Evolutionary conservation across 2,797 vertebrate species (phyloP).

Genomic region (Clarias platycephalus): DNA sequence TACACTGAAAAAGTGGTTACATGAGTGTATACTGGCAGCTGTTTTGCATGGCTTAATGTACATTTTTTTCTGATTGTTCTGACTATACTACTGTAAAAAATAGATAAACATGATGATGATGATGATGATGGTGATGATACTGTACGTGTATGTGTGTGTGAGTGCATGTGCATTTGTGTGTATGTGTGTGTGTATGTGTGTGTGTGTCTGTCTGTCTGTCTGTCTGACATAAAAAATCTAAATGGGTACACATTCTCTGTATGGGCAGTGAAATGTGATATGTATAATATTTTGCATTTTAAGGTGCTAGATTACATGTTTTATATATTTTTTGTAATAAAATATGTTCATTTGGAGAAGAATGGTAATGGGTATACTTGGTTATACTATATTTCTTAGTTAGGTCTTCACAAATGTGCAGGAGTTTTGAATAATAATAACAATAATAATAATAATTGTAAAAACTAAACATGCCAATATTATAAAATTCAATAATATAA

Average conservation of each 20-base stretch:
- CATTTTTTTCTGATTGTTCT: conserved; percentile 5
- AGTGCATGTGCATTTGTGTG: not conserved
- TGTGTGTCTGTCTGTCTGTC: not conserved
- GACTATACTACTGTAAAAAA: conserved; percentile 10
- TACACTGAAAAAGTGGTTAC: conserved; percentile 24
- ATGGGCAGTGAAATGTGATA: conserved; percentile 35
- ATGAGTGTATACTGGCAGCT: conserved; percentile 32
- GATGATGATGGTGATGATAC: too few species aligned
- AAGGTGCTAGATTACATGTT: conserved; percentile 49
- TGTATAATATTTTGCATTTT: conserved; percentile 50
- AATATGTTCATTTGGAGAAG: conserved; percentile 44
- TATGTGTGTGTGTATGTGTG: not conserved
- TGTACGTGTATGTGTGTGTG: conserved; percentile 2
- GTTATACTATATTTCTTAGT: not conserved
- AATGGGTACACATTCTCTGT: conserved; percentile 41
- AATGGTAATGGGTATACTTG: not conserved
- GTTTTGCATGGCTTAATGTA: conserved; percentile 43
- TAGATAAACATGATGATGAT: not conserved
- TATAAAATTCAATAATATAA: not conserved
- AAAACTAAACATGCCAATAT: conserved; percentile 2
- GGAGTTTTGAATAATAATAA: not conserved
- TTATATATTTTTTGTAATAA: conserved; percentile 59
- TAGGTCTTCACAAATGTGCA: not conserved
- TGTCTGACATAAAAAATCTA: conserved; percentile 36
- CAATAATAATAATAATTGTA: not conserved